Base-by-base conservation (phyloP, 1,140 invertebrate species). In the Heliconius hermathena region DNA sequence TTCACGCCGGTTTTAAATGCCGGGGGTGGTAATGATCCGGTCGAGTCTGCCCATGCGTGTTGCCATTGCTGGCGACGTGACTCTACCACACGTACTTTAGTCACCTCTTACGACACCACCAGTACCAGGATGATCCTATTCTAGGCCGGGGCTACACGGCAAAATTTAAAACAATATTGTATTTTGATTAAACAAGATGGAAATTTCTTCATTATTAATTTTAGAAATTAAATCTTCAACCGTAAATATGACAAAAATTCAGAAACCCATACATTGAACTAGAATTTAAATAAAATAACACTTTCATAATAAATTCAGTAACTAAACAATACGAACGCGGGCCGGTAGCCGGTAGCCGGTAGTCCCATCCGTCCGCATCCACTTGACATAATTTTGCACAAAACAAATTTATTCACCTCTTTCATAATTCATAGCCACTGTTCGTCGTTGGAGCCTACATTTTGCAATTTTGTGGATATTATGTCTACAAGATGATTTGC, bases 361-460 rank as follows among this genome's bases (percentile, higher is more conserved):
- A n/a, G 57, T 60, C n/a, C 57, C 57, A 60, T 60, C n/a, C 57
- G 57, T 60, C 57, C 57, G 57, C 57, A 60, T 60, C n/a, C 57
- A 60, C 57, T 60, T 60, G 57, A 60, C 57, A 60, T 60, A 22
- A 60, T 60, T 60, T 60, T 60, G 57, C 57, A 60, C 57, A 60
- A 60, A 60, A 60, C 57, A 60, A 60, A 60, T 60, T 60, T 60
- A 60, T 60, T 60, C 57, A 26, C 57, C 57, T 60, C 8, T 26
- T 60, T 60, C 57, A 60, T 60, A 60, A 60, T 60, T 60, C 57
- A 60, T 60, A 60, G 57, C 57, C 8, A 60, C 57, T 60, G 57
- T 60, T 22, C 22, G 9, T 22, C 22, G 9, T 13, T n/a, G 8
- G 57, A 60, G 57, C n/a, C n/a, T 6, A 60, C 57, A 60, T 60